Evolutionary conservation across 1,140 invertebrate species (phyloP).

Genomic region (Chymomyza costata): DNA sequence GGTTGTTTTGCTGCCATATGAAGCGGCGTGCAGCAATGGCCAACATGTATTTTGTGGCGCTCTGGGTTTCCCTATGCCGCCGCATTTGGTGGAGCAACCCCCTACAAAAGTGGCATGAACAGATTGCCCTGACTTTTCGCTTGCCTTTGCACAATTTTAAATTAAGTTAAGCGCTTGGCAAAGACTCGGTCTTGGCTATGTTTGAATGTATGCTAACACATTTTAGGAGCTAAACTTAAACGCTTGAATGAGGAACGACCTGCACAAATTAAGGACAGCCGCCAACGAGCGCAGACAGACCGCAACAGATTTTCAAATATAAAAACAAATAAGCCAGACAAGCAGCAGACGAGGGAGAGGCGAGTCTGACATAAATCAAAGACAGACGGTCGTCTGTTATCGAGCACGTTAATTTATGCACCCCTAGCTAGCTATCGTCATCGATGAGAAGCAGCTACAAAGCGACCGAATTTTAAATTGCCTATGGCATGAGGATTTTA

Average conservation of each 20-base stretch:
- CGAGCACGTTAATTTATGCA: slow-evolving; percentile 23
- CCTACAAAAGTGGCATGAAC: background rate
- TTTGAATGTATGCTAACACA: background rate
- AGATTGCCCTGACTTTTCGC: too few relatives aligned
- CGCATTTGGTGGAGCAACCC: background rate
- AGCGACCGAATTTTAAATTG: background rate
- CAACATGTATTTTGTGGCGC: background rate
- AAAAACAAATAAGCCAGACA: background rate
- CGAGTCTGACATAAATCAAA: background rate
- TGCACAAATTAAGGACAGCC: background rate
- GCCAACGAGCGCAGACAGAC: background rate
- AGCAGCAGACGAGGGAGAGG: background rate
- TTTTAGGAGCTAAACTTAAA: too few relatives aligned
- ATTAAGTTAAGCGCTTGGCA: background rate
- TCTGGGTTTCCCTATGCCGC: background rate
- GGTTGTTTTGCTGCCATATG: background rate
- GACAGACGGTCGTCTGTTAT: background rate
- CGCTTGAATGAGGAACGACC: too few relatives aligned
- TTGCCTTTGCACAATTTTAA: background rate
- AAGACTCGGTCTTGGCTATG: background rate
- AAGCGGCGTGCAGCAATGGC: background rate
- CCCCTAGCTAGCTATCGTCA: background rate
- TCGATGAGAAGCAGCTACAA: background rate
- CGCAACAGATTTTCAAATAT: background rate
- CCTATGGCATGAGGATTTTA: background rate